These are phyloP conservation scores for Acromyrmex heyeri DNA, from an alignment of 1,140 invertebrate genomes.

Conservation along the genomic window DNA sequence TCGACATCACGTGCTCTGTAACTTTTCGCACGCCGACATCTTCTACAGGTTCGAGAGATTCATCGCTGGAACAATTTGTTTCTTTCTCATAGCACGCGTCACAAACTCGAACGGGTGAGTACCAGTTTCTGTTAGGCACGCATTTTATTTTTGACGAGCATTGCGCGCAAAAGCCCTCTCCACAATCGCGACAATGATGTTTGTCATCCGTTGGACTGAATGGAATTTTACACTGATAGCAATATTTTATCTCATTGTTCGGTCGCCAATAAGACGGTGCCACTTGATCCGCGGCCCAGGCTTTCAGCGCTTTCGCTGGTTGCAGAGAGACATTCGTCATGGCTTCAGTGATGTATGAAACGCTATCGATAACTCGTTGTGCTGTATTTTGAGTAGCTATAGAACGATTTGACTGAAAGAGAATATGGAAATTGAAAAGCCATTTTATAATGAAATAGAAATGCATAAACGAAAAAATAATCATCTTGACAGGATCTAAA, in stretches of 20 bases:
- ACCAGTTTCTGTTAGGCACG: slow-evolving; percentile 90
- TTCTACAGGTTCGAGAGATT: slow-evolving; percentile 79
- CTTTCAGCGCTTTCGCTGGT: slow-evolving; percentile 90
- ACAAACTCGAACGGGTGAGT: slow-evolving; percentile 90
- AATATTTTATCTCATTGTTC: slow-evolving; percentile 92
- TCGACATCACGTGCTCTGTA: slow-evolving; percentile 89
- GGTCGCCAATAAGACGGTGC: slow-evolving; percentile 94
- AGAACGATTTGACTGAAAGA: slow-evolving; percentile 76
- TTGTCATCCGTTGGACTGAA: slow-evolving; percentile 88
- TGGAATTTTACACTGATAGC: slow-evolving; percentile 88
- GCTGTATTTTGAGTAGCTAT: slow-evolving; percentile 90
- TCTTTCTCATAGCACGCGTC: slow-evolving; percentile 88
- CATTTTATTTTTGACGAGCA: slow-evolving; percentile 89
- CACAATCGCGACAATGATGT: slow-evolving; percentile 94
- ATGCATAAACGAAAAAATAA: background rate
- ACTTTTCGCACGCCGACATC: slow-evolving; percentile 89
- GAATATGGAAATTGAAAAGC: background rate
- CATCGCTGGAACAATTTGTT: slow-evolving; percentile 73
- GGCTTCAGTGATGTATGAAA: slow-evolving; percentile 91
- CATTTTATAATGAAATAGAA: background rate
- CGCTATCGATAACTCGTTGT: slow-evolving; percentile 91
- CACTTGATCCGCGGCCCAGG: slow-evolving; percentile 92
- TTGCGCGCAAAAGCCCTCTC: slow-evolving; percentile 90
- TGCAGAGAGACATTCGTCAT: slow-evolving; percentile 90
- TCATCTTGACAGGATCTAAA: too few species aligned